These are phyloP conservation scores for Eustalomyia histrio DNA, from an alignment of 2,888 invertebrate species.

Conservation along the genomic window DNA sequence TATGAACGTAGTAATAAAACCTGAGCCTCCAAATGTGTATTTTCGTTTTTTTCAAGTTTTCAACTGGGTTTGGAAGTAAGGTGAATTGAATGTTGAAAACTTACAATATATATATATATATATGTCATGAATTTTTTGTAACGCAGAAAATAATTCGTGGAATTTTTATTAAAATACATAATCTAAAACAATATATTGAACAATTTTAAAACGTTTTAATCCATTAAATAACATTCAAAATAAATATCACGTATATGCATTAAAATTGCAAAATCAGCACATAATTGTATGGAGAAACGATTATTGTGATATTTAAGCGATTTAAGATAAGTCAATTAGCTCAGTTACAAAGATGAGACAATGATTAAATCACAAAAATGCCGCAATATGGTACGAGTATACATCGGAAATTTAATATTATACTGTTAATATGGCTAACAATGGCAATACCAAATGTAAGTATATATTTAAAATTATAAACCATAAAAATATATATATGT, in stretches of 20 bases:
- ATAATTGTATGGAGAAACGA: slow-evolving; percentile 19
- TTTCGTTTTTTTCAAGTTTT: no score
- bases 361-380: slow-evolving; percentile 41
- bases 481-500: background rate
- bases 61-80: no score
- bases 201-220: slow-evolving; percentile 21
- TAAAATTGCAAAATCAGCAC: slow-evolving; percentile 44
- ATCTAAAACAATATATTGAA: background rate
- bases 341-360: slow-evolving; percentile 65
- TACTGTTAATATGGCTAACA: slow-evolving; percentile 25
- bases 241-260: slow-evolving; percentile 55
- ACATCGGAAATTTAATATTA: slow-evolving; percentile 11
- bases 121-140: background rate
- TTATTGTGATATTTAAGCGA: slow-evolving; percentile 54
- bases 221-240: slow-evolving; percentile 16
- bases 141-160: background rate
- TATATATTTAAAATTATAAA: background rate
- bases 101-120: no score
- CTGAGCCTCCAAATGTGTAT: no score
- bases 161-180: background rate
- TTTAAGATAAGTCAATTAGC: slow-evolving; percentile 60
- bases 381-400: background rate
- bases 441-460: slow-evolving; percentile 18
- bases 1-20: no score
- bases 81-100: no score